Evolutionary conservation across 2,888 invertebrate genomes (phyloP).

Genomic region (Cephus sareptanus): DNA sequence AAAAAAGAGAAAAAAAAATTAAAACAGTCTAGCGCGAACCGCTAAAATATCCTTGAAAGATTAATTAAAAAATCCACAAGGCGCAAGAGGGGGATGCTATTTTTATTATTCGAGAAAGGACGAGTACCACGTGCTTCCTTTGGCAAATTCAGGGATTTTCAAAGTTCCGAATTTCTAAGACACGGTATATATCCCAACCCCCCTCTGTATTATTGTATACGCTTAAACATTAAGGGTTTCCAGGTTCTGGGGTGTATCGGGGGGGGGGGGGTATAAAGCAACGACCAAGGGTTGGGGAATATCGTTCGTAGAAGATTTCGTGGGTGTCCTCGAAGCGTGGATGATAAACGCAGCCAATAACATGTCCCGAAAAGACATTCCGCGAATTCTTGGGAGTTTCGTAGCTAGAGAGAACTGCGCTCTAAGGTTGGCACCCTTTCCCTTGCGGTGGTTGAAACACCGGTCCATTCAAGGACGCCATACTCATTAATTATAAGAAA

Average conservation of each 20-base stretch:
- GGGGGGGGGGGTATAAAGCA: neutral
- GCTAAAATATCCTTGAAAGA: neutral
- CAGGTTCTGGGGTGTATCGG: neutral
- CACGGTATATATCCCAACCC: neutral
- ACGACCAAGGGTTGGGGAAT: neutral
- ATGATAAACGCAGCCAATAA: conserved; percentile 50
- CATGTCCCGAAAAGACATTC: conserved; percentile 48
- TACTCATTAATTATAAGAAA: conserved; percentile 63
- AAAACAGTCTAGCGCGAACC: too few relatives aligned
- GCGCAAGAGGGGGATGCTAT: too few relatives aligned
- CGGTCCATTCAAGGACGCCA: conserved; percentile 53
- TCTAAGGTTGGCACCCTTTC: conserved; percentile 41
- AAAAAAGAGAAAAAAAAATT: too few relatives aligned
- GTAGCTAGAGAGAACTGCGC: conserved; percentile 40
- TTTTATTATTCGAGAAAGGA: neutral
- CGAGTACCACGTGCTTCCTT: neutral
- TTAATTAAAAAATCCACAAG: neutral
- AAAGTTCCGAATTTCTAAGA: neutral
- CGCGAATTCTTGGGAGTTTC: conserved; percentile 47
- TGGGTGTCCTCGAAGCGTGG: conserved; percentile 25
- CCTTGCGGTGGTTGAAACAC: conserved; percentile 42
- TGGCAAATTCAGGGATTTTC: neutral
- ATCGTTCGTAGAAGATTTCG: conserved; percentile 29
- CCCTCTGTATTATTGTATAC: neutral
- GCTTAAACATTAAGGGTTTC: neutral